Evolutionary conservation across 2,113 vertebrate species (phyloP), one percentile per base, ranked within the genome.

Genomic region (Corythoichthys haematopterus): DNA sequence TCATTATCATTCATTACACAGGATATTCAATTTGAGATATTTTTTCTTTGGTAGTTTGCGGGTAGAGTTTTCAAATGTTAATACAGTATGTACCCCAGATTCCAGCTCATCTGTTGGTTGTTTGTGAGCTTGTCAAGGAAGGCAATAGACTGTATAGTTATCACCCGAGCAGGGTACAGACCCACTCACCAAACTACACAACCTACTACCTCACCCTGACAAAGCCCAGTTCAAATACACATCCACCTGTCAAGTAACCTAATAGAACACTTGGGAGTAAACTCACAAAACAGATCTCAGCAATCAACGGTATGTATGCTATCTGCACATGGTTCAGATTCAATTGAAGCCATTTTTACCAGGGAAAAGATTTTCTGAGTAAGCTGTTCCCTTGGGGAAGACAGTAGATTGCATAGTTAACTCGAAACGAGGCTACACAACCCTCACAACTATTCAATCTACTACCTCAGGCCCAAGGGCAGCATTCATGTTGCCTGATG

Each of bases 121-220:
- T 40, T 72, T 53, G 89, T 80, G 89, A 88, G 79, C 91, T 90
- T 89, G 87, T 91, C 91, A 86, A 88, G 94, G 94, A 95, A 95
- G 94, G 94, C 94, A 95, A 94, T 94, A 94, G 94, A 94, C 93
- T 95, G 94, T 95, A 95, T 95, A 95, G 94, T 95, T 95, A 94
- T 95, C 93, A 93, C 93, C 94, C 91, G 92, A 93, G 90, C 90
- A 91, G 94, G 93, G 92, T 90, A 68, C 83, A 88, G 86, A 92
- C 92, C 94, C 93, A 93, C 92, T 92, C 93, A 94, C 91, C 92
- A 95, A 95, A 95, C 94, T 95, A 95, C 95, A 95, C 94, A 95
- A 95, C 94, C 94, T 95, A 95, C 94, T 95, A 95, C 94, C 94
- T 95, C 94, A 95, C 89, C 93, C 89, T 88, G 90, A 79, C 61